Evolutionary conservation across 1,140 invertebrate species (phyloP), one percentile per base, ranked within the genome.

Genomic region (Camponotus vicinus): DNA sequence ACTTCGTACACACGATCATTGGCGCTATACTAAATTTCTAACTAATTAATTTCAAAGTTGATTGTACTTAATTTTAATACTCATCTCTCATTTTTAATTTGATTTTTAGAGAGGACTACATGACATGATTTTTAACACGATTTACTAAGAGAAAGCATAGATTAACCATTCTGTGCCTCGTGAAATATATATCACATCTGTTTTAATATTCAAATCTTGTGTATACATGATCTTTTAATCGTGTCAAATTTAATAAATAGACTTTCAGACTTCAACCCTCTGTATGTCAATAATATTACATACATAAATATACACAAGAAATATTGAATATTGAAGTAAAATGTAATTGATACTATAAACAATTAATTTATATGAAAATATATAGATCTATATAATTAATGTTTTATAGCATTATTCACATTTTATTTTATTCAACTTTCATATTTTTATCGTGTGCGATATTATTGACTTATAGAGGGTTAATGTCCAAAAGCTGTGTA

Each of bases 1-100:
- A 15, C 13, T 59, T 57, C 1, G n/a, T 52, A 52, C 49, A 57
- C 18, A 34, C 18, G 52, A 73, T 21, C 18, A 32, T 73, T 34
- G 21, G 11, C 11, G 34, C 9, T 18, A 40, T 21, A 27, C 8
- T 18, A 7, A 42, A 42, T 21, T 71, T 76, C 15, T 18, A 32
- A 27, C 3, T 18, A 42, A 59, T 59, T 59, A 61, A 75, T 75
- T 42, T 55, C 21, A n/a, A 21, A 21, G 7, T 40, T 61, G 37
- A 77, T n/a, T 45, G 21, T 49, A 34, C 27, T 73, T 55, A 52
- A 52, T 52, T 52, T 52, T 57, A 37, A 57, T 73, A 71, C 49
- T 49, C 27, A 70, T 34, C 37, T 70, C 21, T 40, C 11, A 45
- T 18, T 52, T 8, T 71, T 11, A 21, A 71, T 42, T 0, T 18